Conservation (phyloP, 92 coral and sea anemone genomes). For the Chrysogorgia sp. region DNA sequence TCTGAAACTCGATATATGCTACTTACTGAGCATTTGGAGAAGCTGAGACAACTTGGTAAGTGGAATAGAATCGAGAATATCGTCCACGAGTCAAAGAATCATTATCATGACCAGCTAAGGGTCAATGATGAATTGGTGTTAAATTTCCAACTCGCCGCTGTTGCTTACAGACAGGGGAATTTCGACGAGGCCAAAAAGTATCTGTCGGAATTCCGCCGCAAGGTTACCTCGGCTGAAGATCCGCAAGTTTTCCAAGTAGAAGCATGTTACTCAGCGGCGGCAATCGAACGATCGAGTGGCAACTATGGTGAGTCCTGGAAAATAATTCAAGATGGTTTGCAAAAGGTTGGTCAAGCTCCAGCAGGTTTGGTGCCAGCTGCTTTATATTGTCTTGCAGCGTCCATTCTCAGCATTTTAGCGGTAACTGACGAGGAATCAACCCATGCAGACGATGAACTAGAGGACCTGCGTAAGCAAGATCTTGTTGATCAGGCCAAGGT, state of each 20-base stretch:
- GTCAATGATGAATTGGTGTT: not conserved
- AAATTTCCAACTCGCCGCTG: conserved; percentile 1
- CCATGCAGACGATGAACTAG: conserved; percentile 1
- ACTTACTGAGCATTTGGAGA: conserved; percentile 29
- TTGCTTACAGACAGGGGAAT: conserved; percentile 22
- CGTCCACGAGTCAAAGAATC: not conserved
- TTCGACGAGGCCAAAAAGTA: conserved; percentile 20
- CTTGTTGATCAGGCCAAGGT: conserved; percentile 12
- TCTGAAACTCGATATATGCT: conserved; percentile 6
- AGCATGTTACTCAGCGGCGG: conserved; percentile 27
- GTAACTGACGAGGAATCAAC: conserved; percentile 14
- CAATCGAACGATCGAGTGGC: conserved; percentile 56
- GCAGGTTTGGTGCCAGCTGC: conserved; percentile 45
- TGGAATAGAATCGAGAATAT: conserved; percentile 6
- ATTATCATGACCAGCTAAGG: no score
- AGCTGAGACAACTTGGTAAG: conserved; percentile 17
- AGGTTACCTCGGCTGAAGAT: conserved; percentile 13
- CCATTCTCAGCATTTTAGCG: conserved; percentile 46
- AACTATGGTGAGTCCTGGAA: conserved; percentile 31
- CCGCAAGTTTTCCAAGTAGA: conserved; percentile 17
- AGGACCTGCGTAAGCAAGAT: conserved; percentile 1
- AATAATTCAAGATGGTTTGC: conserved; percentile 25
- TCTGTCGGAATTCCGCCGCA: conserved; percentile 9
- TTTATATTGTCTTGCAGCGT: conserved; percentile 31
- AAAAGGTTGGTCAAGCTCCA: conserved; percentile 15